Percentiles rank a stretch among this genome's conserved stretches.
These are phyloP conservation scores for Bryconaethiops microstoma DNA, from an alignment of 2,797 vertebrate species.

Conservation along the genomic window DNA sequence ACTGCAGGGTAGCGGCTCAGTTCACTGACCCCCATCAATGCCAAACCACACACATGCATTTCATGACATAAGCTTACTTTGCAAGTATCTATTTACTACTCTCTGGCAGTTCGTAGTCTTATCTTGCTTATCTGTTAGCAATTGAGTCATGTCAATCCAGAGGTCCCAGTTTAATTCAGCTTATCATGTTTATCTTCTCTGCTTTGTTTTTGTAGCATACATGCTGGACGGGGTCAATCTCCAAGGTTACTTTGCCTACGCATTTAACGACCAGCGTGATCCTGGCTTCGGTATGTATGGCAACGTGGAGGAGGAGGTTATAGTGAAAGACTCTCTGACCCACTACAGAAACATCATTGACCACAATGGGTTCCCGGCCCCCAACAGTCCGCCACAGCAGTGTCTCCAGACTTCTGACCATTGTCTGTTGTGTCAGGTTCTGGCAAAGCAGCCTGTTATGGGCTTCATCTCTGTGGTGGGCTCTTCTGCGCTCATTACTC, in stretches of 20 bases:
- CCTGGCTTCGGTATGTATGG: conserved; percentile 89
- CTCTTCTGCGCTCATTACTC: conserved; percentile 81
- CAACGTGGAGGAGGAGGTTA: conserved; percentile 80
- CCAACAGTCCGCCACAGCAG: conserved; percentile 62
- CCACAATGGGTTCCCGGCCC: conserved; percentile 84
- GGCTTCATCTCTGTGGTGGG: conserved; percentile 85
- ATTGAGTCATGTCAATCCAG: conserved; percentile 5
- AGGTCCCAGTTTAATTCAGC: background rate
- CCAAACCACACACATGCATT: background rate
- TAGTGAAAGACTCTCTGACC: conserved; percentile 86
- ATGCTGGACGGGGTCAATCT: conserved; percentile 89
- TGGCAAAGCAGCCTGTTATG: conserved; percentile 80
- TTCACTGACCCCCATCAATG: conserved; percentile 58
- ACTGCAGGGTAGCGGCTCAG: conserved; percentile 55
- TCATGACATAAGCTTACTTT: conserved; percentile 6
- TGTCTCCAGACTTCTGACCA: conserved; percentile 73
- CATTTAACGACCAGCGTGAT: conserved; percentile 88
- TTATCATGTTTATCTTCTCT: background rate
- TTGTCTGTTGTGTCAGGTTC: conserved; percentile 77
- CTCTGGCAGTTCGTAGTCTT: background rate
- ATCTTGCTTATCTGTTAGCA: conserved; percentile 23
- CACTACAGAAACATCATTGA: conserved; percentile 89
- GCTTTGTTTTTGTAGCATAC: conserved; percentile 76
- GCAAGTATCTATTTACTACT: conserved; percentile 40
- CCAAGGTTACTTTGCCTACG: conserved; percentile 93